Percentiles rank a stretch among this genome's conserved stretches.
These are phyloP conservation scores for Bellardia pandia DNA, from an alignment of 2,888 invertebrate genomes.

Conservation along the genomic window DNA sequence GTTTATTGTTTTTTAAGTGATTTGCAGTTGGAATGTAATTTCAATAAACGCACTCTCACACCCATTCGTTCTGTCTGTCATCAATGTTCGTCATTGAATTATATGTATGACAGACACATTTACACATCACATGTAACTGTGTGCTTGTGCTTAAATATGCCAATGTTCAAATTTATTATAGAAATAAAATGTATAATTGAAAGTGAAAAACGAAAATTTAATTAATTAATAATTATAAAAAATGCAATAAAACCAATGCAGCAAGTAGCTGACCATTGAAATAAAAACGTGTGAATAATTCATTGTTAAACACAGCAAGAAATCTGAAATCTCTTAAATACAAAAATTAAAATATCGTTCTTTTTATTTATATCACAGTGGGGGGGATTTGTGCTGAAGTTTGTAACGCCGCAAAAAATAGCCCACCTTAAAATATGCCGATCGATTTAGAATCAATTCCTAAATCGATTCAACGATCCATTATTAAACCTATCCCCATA, in stretches of 20 bases:
- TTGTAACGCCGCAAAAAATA: no score
- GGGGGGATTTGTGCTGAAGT: no score
- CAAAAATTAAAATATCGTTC: no score
- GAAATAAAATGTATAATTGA: conserved; percentile 4
- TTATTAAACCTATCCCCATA: no score
- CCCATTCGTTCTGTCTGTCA: not conserved
- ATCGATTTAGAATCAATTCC: no score
- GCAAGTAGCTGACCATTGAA: not conserved
- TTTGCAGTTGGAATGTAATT: conserved; percentile 7
- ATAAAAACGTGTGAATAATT: not conserved
- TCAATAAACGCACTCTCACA: not conserved
- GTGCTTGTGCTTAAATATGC: not conserved
- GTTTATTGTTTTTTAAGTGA: conserved; percentile 46
- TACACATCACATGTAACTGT: not conserved
- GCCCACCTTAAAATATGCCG: no score
- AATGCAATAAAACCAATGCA: not conserved
- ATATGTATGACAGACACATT: conserved; percentile 1
- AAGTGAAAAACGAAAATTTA: conserved; percentile 16
- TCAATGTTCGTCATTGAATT: conserved; percentile 8
- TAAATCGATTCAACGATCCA: no score
- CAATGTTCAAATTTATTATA: not conserved
- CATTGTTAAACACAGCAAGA: not conserved
- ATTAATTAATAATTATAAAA: not conserved
- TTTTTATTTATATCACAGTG: no score
- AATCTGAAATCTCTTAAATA: not conserved